Base-by-base conservation (phyloP, 2,888 invertebrate genomes). In the Timema cristinae region DNA sequence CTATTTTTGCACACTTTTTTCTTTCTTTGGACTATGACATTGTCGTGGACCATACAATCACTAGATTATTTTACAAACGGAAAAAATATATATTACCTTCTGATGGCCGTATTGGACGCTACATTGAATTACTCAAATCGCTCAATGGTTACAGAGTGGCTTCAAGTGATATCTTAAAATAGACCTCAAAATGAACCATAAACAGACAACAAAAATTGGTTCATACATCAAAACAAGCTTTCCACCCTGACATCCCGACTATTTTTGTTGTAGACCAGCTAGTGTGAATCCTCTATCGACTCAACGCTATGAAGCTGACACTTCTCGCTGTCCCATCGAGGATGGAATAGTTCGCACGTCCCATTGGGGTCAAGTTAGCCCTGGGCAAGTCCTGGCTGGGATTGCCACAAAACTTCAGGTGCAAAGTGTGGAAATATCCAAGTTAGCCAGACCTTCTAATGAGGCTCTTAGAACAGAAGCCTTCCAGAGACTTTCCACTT, bases 351-450 rank as follows among this genome's bases (percentile, higher is more conserved):
- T 79, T 15, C 71, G 71, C 70, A 78, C 79, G 5, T 16, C 69
- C 1, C 74, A 72, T 5, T 77, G 69, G 66, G 79, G 79, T 0
- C 74, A 79, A 0, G 76, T 79, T 11, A 75, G 77, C 11, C 73
- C 75, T 0, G 79, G 78, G n/a, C 74, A 75, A 5, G 73, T 78
- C 7, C 48, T 79, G 7, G 76, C 77, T 59, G 78, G 76, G 6
- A 73, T 75, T 6, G 75, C 74, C 5, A 72, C 75, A 6, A 74
- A 74, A 7, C 71, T 76, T 0, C 86, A 90, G 76, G 32, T 32
- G 32, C 32, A 32, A 32, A 32, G 32, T 32, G 32, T 32, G 32
- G 32, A 32, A 32, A 32, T 32, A 4, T 32, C 32, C 32, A 32
- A 32, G 32, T 32, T 32, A 4, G 32, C 32, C 32, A 32, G 32